A percentile compares a stretch with the other conserved stretches of the same genome.
phyloP scores from a whole-genome alignment of 2,888 invertebrate species.

The Plagiodera versicolora region DNA sequence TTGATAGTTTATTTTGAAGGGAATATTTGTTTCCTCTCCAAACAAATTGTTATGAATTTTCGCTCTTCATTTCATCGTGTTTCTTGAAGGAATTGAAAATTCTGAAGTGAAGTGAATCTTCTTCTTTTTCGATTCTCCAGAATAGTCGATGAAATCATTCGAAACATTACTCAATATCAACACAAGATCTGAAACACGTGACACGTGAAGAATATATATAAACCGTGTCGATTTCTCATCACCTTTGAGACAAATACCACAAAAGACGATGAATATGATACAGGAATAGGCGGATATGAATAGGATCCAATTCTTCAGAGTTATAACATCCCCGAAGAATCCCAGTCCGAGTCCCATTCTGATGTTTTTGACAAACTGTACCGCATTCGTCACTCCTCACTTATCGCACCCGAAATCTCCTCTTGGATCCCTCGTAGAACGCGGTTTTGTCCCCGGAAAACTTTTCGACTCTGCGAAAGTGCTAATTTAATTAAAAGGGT shows the following conservation, averaged over 20 bases:
- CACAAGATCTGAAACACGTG: not conserved
- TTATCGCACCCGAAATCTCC: not conserved
- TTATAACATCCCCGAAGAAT: conserved; percentile 35
- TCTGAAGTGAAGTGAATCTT: not conserved
- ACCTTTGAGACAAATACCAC: conserved; percentile 41
- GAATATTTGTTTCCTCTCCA: too few species aligned
- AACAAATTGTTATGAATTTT: too few species aligned
- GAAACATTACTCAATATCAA: not conserved
- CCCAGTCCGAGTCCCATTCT: conserved; percentile 25
- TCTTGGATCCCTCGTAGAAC: conserved; percentile 1
- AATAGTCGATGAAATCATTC: not conserved
- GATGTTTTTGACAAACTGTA: conserved; percentile 12
- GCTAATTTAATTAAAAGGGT: conserved; percentile 37
- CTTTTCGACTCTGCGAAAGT: conserved; percentile 21
- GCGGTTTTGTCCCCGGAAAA: not conserved
- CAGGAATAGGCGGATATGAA: conserved; percentile 42
- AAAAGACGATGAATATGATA: conserved; percentile 37
- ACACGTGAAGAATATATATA: not conserved
- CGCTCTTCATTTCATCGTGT: not conserved
- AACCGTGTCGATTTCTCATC: not conserved
- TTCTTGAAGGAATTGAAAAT: not conserved
- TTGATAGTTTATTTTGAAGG: too few species aligned
- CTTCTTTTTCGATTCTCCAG: not conserved
- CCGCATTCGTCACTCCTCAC: not conserved
- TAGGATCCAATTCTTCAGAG: conserved; percentile 43